Evolutionary conservation across 2,888 invertebrate species (phyloP), one percentile per base, ranked within the genome.

Genomic region (Gymnosoma rotundatum): DNA sequence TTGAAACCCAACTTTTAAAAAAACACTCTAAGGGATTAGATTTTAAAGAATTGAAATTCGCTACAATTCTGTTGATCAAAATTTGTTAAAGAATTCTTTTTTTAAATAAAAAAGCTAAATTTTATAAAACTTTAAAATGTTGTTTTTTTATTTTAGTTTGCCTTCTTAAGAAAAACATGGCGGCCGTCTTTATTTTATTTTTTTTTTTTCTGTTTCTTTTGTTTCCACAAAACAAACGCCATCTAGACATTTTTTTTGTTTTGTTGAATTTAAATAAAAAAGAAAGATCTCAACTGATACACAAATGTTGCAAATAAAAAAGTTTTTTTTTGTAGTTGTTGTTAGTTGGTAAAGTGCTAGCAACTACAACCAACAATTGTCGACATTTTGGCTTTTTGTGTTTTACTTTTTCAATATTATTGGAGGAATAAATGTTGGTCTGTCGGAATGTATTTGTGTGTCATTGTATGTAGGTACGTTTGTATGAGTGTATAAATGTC

Each of bases 351-450:
- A 38, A 58, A 73, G 25, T 67, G 21, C 48, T 36, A 32, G 20
- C 50, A 58, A 70, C 56, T 45, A 78, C 69, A 67, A 63, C 63
- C 61, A 70, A 70, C 63, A 81, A 81, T 78, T 84, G 81, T 78
- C 76, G 78, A 80, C 81, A 81, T 78, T 84, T 84, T 76, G 69
- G 69, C 83, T 80, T 84, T 84, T 73, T 72, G 63, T 69, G 67
- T 56, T 16, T 45, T 58, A 32, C 16, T 54, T 70, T 21, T 45
- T 12, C n/a, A 12, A 21, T 64, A 60, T 38, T 60, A 60, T 60
- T 60, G 60, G 38, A 60, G 38, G 9, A 38, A 10, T 38, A 36
- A 60, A 60, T 36, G 36, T 60, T 10, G 36, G 18, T 60, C 58
- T 60, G 36, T 36, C n/a, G 21, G 9, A 36, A 18, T 36, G 1